Conservation (phyloP, 2,888 invertebrate species). For the Harpalus rubripes region DNA sequence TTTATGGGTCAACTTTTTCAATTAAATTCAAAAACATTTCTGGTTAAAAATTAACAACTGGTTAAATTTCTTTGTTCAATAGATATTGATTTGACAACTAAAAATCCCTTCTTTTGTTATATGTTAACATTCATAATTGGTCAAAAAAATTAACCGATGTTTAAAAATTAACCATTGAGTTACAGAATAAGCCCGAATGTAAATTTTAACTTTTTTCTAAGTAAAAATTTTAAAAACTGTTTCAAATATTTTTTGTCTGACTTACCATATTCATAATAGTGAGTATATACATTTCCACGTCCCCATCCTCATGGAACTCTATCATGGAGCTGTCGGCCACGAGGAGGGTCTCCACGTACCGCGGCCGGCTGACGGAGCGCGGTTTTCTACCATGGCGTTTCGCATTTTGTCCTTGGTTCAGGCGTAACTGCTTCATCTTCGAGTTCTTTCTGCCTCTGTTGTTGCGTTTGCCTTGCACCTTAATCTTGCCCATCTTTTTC, state of each 20-base stretch:
- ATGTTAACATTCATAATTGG: too few relatives aligned
- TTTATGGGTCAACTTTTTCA: too few relatives aligned
- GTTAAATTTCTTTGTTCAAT: too few relatives aligned
- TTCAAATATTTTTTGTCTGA: background rate
- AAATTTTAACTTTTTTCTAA: too few relatives aligned
- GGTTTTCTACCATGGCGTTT: constrained; percentile 73
- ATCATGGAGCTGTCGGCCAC: constrained; percentile 94
- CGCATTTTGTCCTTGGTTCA: constrained; percentile 74
- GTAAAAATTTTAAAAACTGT: too few relatives aligned
- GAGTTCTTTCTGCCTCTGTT: constrained; percentile 73
- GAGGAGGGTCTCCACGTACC: constrained; percentile 91
- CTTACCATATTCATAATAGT: constrained; percentile 95
- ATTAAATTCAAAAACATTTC: too few relatives aligned
- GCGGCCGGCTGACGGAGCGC: constrained; percentile 87
- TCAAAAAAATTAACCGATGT: too few relatives aligned
- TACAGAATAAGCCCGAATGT: too few relatives aligned
- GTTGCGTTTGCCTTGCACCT: constrained; percentile 77
- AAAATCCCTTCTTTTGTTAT: too few relatives aligned
- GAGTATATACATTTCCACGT: constrained; percentile 91
- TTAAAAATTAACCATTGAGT: too few relatives aligned
- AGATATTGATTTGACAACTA: too few relatives aligned
- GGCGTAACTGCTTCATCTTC: constrained; percentile 73
- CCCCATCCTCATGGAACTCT: constrained; percentile 89
- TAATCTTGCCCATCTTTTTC: constrained; percentile 77
- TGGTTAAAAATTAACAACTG: too few relatives aligned